These are phyloP conservation scores for Hormaphis cornu DNA, from an alignment of 1,140 invertebrate species.

Conservation along the genomic window DNA sequence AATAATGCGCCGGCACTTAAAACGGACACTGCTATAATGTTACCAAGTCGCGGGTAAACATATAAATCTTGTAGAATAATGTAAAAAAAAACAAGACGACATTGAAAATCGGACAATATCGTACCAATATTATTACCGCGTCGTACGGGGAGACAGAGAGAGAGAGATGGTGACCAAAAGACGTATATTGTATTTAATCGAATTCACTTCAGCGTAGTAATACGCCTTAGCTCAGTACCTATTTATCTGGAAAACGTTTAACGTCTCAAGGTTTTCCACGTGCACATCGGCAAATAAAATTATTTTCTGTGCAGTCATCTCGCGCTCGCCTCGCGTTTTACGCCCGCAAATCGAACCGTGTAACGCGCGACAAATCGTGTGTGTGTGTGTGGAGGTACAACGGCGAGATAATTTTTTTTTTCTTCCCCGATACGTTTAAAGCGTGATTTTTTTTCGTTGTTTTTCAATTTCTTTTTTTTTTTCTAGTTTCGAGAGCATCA, in stretches of 20 bases:
- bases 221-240: too few relatives aligned
- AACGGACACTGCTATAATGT: too few relatives aligned
- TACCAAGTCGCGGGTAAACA: too few relatives aligned
- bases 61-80: too few relatives aligned
- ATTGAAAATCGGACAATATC: slow-evolving; percentile 19
- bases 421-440: neutral
- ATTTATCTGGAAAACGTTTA: slow-evolving; percentile 10
- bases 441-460: too few relatives aligned
- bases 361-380: slow-evolving; percentile 10
- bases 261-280: neutral
- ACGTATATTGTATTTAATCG: too few relatives aligned
- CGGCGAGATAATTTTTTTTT: neutral
- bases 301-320: neutral
- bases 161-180: too few relatives aligned
- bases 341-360: neutral
- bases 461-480: too few relatives aligned
- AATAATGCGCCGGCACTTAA: too few relatives aligned
- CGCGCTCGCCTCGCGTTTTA: neutral
- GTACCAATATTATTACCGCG: neutral
- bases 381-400: too few relatives aligned
- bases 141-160: neutral
- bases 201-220: neutral
- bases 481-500: too few relatives aligned
- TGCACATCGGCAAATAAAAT: neutral
- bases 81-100: slow-evolving; percentile 12